These are phyloP conservation scores for Molossus molossus DNA, from an alignment of 2,797 vertebrate species.

Conservation along the genomic window DNA sequence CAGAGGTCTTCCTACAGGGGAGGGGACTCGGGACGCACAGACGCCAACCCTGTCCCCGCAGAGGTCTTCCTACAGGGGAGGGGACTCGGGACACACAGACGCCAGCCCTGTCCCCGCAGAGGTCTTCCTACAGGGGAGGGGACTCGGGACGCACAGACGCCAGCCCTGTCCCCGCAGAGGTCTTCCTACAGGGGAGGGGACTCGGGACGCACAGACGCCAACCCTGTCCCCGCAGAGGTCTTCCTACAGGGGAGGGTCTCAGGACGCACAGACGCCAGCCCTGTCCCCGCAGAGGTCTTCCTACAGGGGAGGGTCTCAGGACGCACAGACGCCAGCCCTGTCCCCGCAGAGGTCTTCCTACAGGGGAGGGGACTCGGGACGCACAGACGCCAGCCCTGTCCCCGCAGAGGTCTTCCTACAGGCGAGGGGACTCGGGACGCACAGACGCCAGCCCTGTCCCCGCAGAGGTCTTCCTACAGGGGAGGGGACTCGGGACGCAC, in stretches of 20 bases:
- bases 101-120: not conserved
- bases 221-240: rapidly evolving
- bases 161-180: not conserved
- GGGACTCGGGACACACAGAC: no score
- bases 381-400: not conserved
- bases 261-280: no score
- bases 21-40: not conserved
- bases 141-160: no score
- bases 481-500: not conserved
- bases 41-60: rapidly evolving
- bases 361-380: not conserved
- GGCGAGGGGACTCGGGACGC: not conserved
- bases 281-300: not conserved
- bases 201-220: no score
- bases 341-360: not conserved
- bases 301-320: no score
- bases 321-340: not conserved
- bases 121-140: not conserved
- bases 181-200: not conserved
- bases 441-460: not conserved
- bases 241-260: not conserved
- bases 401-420: not conserved
- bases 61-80: not conserved
- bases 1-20: not conserved
- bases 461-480: not conserved